A percentile compares a stretch with the other conserved stretches of the same genome.
Conservation (phyloP, 1,140 invertebrate genomes). For the Lucilia cuprina region DNA sequence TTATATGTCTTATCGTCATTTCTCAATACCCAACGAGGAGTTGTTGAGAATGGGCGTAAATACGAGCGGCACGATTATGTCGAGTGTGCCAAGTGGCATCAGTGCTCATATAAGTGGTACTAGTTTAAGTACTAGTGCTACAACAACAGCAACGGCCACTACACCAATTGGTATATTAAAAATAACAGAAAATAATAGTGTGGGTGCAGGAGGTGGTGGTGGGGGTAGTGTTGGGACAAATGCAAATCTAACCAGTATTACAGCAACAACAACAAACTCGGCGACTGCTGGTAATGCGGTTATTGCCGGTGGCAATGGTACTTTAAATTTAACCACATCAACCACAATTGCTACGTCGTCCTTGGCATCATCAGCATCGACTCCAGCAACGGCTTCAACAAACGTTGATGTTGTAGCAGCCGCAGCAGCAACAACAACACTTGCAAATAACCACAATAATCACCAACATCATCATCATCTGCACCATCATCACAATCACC, state of each 20-base stretch:
- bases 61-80: conserved; percentile 44
- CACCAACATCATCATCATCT: conserved; percentile 43
- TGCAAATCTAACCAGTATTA: not conserved
- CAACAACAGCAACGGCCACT: conserved; percentile 52
- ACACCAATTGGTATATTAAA: conserved; percentile 49
- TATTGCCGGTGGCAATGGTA: conserved; percentile 44
- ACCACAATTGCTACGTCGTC: conserved; percentile 37
- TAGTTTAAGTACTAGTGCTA: conserved; percentile 53
- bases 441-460: conserved; percentile 41
- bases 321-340: conserved; percentile 35
- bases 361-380: not conserved
- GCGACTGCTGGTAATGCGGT: conserved; percentile 39
- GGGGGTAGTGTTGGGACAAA: conserved; percentile 32
- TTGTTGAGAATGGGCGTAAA: conserved; percentile 47
- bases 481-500: conserved; percentile 31
- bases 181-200: conserved; percentile 27
- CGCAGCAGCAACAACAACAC: conserved; percentile 28
- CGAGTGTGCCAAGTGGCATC: conserved; percentile 58
- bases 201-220: conserved; percentile 18
- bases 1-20: conserved; percentile 77
- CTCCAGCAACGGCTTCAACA: not conserved
- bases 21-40: conserved; percentile 66
- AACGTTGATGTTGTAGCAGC: conserved; percentile 13
- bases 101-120: conserved; percentile 60
- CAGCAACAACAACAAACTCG: conserved; percentile 32